phyloP scores from a whole-genome alignment of 2,797 vertebrate genomes.

The Sebastolobus alascanus region DNA sequence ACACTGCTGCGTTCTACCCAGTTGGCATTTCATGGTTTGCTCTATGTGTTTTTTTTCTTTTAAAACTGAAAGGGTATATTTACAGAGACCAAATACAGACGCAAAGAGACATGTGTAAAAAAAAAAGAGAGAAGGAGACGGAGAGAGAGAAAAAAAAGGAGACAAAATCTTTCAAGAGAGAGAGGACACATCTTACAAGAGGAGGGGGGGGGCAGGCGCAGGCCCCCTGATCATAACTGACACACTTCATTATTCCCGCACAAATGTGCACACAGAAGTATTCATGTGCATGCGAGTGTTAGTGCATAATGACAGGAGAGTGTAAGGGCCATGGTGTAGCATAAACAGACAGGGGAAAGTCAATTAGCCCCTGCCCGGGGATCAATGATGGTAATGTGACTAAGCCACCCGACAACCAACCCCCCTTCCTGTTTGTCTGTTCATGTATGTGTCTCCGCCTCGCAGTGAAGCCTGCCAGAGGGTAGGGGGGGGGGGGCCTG shows the following conservation, averaged over 20 bases:
- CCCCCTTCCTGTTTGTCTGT: slow-evolving; percentile 53
- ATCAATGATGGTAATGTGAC: slow-evolving; percentile 87
- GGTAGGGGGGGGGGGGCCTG: slow-evolving; percentile 12
- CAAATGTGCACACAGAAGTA: slow-evolving; percentile 43
- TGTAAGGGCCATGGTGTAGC: slow-evolving; percentile 66
- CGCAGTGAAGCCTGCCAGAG: slow-evolving; percentile 49
- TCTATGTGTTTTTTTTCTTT: slow-evolving; percentile 24
- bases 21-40: slow-evolving; percentile 72
- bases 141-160: background rate
- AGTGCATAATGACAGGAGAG: slow-evolving; percentile 61
- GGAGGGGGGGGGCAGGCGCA: slow-evolving; percentile 30
- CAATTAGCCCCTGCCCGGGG: slow-evolving; percentile 82
- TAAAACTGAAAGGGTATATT: slow-evolving; percentile 45
- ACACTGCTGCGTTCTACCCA: slow-evolving; percentile 68
- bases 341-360: slow-evolving; percentile 84
- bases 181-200: slow-evolving; percentile 65
- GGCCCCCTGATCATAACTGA: slow-evolving; percentile 73
- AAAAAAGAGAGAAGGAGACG: background rate
- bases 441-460: slow-evolving; percentile 59
- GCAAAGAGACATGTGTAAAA: slow-evolving; percentile 5
- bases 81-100: slow-evolving; percentile 30
- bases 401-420: slow-evolving; percentile 57
- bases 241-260: slow-evolving; percentile 80
- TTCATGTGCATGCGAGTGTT: slow-evolving; percentile 41
- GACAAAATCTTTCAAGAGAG: slow-evolving; percentile 60